A percentile compares a stretch with the other conserved stretches of the same genome.
phyloP scores from a whole-genome alignment of 2,797 vertebrate genomes.

The Orestias chungarensis region DNA sequence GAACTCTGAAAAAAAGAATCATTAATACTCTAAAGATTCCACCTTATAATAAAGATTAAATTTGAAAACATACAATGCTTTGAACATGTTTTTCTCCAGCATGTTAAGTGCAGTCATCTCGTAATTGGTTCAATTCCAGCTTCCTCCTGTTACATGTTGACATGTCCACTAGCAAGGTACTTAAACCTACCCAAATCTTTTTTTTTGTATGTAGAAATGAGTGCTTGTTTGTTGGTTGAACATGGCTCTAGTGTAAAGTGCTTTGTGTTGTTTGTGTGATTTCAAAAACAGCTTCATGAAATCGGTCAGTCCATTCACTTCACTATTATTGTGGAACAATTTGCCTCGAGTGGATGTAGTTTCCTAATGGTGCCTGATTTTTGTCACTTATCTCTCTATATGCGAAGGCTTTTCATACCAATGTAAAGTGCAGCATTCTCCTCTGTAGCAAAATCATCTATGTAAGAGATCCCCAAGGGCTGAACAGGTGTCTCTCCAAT shows the following conservation, averaged over 20 bases:
- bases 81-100: neutral
- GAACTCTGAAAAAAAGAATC: too few relatives aligned
- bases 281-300: too few relatives aligned
- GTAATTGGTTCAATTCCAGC: too few relatives aligned
- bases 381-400: neutral
- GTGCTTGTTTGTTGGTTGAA: too few relatives aligned
- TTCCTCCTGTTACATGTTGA: too few relatives aligned
- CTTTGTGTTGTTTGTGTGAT: too few relatives aligned
- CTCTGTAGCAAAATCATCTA: constrained; percentile 79
- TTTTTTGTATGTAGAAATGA: too few relatives aligned
- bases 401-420: constrained; percentile 61
- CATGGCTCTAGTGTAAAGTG: too few relatives aligned
- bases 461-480: constrained; percentile 80
- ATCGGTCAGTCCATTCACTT: too few relatives aligned
- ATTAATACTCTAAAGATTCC: neutral
- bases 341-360: neutral
- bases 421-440: constrained; percentile 82
- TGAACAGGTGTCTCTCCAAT: constrained; percentile 79
- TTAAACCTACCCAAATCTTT: too few relatives aligned
- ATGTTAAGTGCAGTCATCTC: too few relatives aligned
- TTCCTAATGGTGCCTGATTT: neutral
- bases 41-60: neutral
- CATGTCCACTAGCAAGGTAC: too few relatives aligned
- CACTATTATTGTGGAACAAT: neutral
- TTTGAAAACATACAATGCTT: neutral